Evolutionary conservation across 2,888 invertebrate species (phyloP).

Genomic region (Thymelicus acteon): DNA sequence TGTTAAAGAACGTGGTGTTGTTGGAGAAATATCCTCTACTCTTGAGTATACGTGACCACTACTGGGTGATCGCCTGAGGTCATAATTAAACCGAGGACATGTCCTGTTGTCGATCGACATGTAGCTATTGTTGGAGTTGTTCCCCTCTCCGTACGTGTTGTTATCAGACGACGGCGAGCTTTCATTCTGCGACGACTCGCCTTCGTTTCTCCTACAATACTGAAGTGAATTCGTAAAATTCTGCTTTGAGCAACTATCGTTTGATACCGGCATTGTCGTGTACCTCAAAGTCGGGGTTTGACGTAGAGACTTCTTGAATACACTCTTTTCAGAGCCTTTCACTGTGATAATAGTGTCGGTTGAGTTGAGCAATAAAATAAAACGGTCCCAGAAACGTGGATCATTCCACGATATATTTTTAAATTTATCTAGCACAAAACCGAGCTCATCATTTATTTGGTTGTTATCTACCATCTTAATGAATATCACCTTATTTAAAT

Average conservation of each 20-base stretch:
- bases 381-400: constrained; percentile 93
- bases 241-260: constrained; percentile 82
- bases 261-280: constrained; percentile 84
- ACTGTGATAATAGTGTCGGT: constrained; percentile 82
- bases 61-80: constrained; percentile 80
- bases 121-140: constrained; percentile 88
- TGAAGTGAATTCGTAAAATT: constrained; percentile 81
- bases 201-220: constrained; percentile 77
- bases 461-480: constrained; percentile 77
- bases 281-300: constrained; percentile 80
- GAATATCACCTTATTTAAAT: constrained; percentile 78
- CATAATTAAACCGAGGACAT: constrained; percentile 84
- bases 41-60: constrained; percentile 83
- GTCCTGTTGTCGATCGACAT: constrained; percentile 86
- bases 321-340: constrained; percentile 74
- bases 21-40: constrained; percentile 80
- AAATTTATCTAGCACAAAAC: constrained; percentile 82
- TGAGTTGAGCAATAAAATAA: constrained; percentile 91
- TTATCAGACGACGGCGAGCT: constrained; percentile 83
- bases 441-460: constrained; percentile 77
- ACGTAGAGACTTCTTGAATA: constrained; percentile 81
- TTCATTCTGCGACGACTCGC: constrained; percentile 83
- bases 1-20: constrained; percentile 70
- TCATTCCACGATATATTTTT: constrained; percentile 90
- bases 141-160: constrained; percentile 87